A percentile compares a stretch with the other conserved stretches of the same genome.
Conservation (phyloP, 1,140 invertebrate species). For the Drosophila aff. region DNA sequence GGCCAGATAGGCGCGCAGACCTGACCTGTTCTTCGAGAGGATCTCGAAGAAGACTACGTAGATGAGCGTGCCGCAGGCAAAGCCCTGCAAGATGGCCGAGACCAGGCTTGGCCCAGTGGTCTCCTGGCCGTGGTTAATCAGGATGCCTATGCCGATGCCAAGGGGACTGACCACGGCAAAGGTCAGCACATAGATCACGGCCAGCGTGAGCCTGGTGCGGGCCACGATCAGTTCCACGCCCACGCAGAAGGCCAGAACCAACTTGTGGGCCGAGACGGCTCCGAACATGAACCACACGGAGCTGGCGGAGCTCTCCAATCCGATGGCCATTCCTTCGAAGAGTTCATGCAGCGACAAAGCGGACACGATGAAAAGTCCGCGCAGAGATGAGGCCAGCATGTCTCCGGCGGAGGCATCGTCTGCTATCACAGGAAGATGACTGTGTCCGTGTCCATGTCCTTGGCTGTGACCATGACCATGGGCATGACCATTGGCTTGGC, state of each 20-base stretch:
- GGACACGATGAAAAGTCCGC: conserved; percentile 92
- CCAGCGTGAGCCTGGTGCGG: conserved; percentile 87
- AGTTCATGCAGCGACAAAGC: conserved; percentile 96
- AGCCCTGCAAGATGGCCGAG: conserved; percentile 91
- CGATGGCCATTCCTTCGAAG: conserved; percentile 96
- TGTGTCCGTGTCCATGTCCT: conserved; percentile 80
- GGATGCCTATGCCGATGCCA: conserved; percentile 90
- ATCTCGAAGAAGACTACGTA: conserved; percentile 97
- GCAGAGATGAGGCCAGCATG: conserved; percentile 88
- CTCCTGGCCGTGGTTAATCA: conserved; percentile 87
- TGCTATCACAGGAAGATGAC: conserved; percentile 85
- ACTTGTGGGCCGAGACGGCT: conserved; percentile 94
- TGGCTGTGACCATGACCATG: conserved; percentile 60
- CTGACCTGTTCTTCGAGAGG: conserved; percentile 91
- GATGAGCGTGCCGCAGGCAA: conserved; percentile 94
- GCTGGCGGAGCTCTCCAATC: conserved; percentile 89
- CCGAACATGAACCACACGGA: conserved; percentile 93
- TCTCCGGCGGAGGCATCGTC: conserved; percentile 85
- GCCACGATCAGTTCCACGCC: conserved; percentile 91
- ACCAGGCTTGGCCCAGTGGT: conserved; percentile 87
- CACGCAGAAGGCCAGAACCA: conserved; percentile 95
- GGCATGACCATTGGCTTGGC: conserved; percentile 34
- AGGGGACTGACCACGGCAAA: conserved; percentile 93
- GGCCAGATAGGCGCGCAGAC: conserved; percentile 89
- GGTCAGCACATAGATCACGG: conserved; percentile 90